Evolutionary conservation across 2,888 invertebrate genomes (phyloP), one percentile per base, ranked within the genome.

Genomic region (Euspilapteryx auroguttella): DNA sequence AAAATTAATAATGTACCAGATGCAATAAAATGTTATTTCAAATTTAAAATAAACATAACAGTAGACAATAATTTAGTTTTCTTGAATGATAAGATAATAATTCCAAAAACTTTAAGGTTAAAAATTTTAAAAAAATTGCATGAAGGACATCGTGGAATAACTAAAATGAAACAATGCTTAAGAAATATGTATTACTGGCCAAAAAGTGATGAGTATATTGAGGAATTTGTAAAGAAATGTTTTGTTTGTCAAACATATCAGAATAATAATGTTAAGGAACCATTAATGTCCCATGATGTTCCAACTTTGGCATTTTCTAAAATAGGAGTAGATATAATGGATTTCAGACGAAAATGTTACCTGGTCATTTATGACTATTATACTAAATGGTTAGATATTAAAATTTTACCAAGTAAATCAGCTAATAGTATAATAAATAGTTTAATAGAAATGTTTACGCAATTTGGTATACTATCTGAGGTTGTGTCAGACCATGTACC

Each of bases 61-160:
- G 4, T 28, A 8, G 34, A 36, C 32, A n/a, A 34, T 5, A 15
- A 28, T 9, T 33, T 38, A 24, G 14, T 37, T 14, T 36, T 37
- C 22, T 29, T 33, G 11, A 34, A 31, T 25, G 6, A 35, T 4
- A 36, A 34, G n/a, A 26, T 13, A 36, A 32, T 37, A 11, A 12
- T 39, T 21, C 34, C 36, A 3, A 24, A 31, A 9, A 15, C 21
- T 11, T 24, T 36, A 7, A 34, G 38, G 32, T 2, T 31, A 15
- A 9, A 6, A n/a, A 29, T 32, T 42, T 44, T 26, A 41, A 42
- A 33, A 29, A 40, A 15, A 33, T 40, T 12, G 45, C 44, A 5
- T 33, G 45, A 27, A 36, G n/a, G n/a, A 37, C 21, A 13, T 46
- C 4, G 45, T 46, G 32, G 50, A 47, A 29, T 53, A 49, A 49